Evolutionary conservation across 1,140 invertebrate species (phyloP).

Genomic region (Notospermus geniculatus): DNA sequence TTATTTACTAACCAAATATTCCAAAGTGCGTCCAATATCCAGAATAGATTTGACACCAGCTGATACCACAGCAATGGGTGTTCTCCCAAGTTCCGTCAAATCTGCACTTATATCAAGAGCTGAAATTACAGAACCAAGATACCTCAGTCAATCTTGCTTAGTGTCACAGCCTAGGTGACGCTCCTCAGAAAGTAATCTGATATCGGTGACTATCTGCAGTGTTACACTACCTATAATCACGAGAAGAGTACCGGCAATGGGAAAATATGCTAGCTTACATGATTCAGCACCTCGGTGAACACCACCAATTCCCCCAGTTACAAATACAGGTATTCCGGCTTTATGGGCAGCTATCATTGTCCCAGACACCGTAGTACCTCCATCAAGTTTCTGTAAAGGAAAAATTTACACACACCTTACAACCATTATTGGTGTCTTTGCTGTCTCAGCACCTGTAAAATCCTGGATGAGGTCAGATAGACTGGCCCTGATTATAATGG

Average conservation of each 20-base stretch:
- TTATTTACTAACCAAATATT: slow-evolving; percentile 91
- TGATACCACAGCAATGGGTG: slow-evolving; percentile 84
- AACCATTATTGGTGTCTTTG: not conserved
- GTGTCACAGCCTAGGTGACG: too few species aligned
- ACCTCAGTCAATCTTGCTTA: too few species aligned
- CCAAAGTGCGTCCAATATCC: slow-evolving; percentile 90
- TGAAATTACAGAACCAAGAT: slow-evolving; percentile 22
- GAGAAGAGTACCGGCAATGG: too few species aligned
- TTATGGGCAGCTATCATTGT: slow-evolving; percentile 83
- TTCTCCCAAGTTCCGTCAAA: slow-evolving; percentile 83
- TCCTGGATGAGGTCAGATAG: not conserved
- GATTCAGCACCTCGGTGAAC: slow-evolving; percentile 85
- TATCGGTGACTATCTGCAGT: too few species aligned
- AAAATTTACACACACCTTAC: slow-evolving; percentile 1
- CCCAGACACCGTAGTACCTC: slow-evolving; percentile 94
- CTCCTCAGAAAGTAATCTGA: too few species aligned
- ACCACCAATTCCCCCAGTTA: slow-evolving; percentile 88
- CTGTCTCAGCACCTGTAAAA: not conserved
- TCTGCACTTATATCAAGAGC: slow-evolving; percentile 92
- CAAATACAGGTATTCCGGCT: slow-evolving; percentile 87
- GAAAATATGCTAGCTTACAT: too few species aligned
- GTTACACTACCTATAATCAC: too few species aligned
- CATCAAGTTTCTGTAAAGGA: slow-evolving; percentile 64
- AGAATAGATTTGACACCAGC: slow-evolving; percentile 97
- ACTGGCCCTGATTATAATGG: not conserved